phyloP scores from a whole-genome alignment of 2,888 invertebrate genomes.

The Cenopis cana region DNA sequence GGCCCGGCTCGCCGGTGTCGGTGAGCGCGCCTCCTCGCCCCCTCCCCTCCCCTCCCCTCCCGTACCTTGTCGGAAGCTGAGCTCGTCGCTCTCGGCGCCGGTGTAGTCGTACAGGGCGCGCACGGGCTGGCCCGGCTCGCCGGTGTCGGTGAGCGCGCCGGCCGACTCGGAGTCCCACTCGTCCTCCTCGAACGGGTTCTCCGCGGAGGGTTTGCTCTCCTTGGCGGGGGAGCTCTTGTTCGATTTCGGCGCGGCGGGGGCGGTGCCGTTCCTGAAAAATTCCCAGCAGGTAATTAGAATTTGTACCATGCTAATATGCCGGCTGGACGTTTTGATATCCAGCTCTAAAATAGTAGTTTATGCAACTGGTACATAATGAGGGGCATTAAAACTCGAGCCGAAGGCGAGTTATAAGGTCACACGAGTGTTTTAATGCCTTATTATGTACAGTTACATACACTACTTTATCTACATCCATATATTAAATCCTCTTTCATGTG shows the following conservation, averaged over 20 bases:
- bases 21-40: constrained; percentile 94
- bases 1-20: constrained; percentile 96
- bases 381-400: no score
- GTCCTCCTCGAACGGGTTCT: constrained; percentile 94
- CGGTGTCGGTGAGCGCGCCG: constrained; percentile 95
- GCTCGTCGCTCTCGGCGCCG: constrained; percentile 98
- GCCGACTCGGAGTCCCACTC: constrained; percentile 93
- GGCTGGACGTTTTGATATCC: no score
- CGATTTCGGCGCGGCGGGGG: constrained; percentile 69
- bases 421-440: no score
- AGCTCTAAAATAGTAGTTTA: no score
- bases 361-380: no score
- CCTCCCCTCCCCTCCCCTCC: constrained; percentile 92
- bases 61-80: constrained; percentile 97
- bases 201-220: constrained; percentile 64
- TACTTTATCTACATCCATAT: no score
- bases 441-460: no score
- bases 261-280: constrained; percentile 74
- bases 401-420: no score
- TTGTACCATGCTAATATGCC: no score
- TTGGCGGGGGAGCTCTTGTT: constrained; percentile 74
- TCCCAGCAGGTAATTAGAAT: background rate
- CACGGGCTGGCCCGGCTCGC: constrained; percentile 97
- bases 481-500: no score
- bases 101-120: constrained; percentile 98